These are phyloP conservation scores for Noctuana brunneofusca DNA, from an alignment of 2,888 invertebrate species.

Conservation along the genomic window DNA sequence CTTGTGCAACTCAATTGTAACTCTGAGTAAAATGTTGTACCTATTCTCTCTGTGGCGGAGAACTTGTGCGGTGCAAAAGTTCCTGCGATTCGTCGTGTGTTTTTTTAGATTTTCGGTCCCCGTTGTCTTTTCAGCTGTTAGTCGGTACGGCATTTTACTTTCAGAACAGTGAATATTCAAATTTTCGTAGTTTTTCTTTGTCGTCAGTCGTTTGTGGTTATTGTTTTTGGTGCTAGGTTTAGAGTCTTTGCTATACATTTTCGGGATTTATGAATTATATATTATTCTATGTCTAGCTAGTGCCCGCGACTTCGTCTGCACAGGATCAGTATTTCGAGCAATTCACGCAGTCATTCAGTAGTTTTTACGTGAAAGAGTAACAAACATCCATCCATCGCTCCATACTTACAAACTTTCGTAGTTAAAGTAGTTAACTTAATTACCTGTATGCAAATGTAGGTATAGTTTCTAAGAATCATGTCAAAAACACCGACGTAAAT, in stretches of 20 bases:
- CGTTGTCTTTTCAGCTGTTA: conserved; percentile 28
- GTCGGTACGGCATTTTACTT: conserved; percentile 26
- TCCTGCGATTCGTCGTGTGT: conserved; percentile 14
- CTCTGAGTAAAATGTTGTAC: not conserved
- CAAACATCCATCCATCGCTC: too few species aligned
- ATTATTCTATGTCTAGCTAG: too few species aligned
- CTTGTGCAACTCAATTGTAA: conserved; percentile 21
- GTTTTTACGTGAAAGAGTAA: too few species aligned
- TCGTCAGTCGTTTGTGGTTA: not conserved
- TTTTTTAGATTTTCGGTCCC: conserved; percentile 23
- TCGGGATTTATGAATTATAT: not conserved
- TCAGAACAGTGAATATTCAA: conserved; percentile 32
- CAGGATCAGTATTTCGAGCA: too few species aligned
- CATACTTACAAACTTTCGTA: too few species aligned
- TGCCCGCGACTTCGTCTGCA: too few species aligned
- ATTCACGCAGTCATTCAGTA: too few species aligned
- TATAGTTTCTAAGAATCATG: too few species aligned
- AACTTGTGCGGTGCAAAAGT: conserved; percentile 25
- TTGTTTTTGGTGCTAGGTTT: not conserved
- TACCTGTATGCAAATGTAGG: too few species aligned
- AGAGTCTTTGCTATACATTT: not conserved
- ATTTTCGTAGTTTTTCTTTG: conserved; percentile 12
- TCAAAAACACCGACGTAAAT: too few species aligned
- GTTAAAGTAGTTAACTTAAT: too few species aligned
- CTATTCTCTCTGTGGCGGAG: conserved; percentile 7